A percentile compares a stretch with the other conserved stretches of the same genome.
These are phyloP conservation scores for Ethmia dodecea DNA, from an alignment of 2,888 invertebrate genomes.

Conservation along the genomic window DNA sequence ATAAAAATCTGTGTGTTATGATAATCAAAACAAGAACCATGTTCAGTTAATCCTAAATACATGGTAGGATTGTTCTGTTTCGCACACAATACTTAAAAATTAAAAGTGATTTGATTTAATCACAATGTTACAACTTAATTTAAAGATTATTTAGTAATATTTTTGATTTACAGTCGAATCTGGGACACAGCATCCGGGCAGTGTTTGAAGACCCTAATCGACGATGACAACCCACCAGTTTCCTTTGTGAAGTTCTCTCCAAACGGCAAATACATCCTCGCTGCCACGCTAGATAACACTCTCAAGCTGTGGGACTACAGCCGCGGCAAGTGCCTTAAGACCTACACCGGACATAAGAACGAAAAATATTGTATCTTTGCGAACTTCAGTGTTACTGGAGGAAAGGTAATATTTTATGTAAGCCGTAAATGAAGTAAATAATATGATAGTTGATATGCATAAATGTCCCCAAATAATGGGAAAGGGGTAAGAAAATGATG, in stretches of 20 bases:
- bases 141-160: too few relatives aligned
- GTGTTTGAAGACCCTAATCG: slow-evolving; percentile 98
- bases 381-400: slow-evolving; percentile 99
- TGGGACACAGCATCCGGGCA: slow-evolving; percentile 99
- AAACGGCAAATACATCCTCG: slow-evolving; percentile 99
- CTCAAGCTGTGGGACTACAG: slow-evolving; percentile 99
- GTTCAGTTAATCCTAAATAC: too few relatives aligned
- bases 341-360: slow-evolving; percentile 98
- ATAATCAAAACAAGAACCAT: too few relatives aligned
- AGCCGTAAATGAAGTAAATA: too few relatives aligned
- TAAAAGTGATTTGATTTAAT: too few relatives aligned
- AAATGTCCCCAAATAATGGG: too few relatives aligned
- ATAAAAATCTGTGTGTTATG: too few relatives aligned
- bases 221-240: slow-evolving; percentile 99
- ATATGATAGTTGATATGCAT: too few relatives aligned
- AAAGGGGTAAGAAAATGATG: too few relatives aligned
- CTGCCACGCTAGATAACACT: slow-evolving; percentile 98
- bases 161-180: slow-evolving; percentile 85
- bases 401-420: slow-evolving; percentile 84
- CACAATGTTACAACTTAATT: too few relatives aligned
- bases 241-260: slow-evolving; percentile 99
- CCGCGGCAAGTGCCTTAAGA: slow-evolving; percentile 98
- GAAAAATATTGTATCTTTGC: slow-evolving; percentile 99
- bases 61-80: too few relatives aligned
- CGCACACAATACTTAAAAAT: too few relatives aligned